Evolutionary conservation across 2,113 vertebrate species (phyloP), one percentile per base, ranked within the genome.

Genomic region (Sander vitreus): DNA sequence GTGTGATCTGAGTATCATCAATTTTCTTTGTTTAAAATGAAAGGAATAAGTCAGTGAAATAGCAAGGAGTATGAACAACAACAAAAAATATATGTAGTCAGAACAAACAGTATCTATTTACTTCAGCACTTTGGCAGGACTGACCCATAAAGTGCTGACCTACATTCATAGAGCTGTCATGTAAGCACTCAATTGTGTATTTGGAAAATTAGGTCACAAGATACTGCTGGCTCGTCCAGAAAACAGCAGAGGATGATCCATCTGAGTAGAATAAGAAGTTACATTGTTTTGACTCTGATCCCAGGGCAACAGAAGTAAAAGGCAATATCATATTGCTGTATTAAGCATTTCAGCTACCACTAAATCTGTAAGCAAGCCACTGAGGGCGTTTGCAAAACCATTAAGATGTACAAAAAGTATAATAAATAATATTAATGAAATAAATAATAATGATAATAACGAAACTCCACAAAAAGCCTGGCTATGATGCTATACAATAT

Each of bases 161-260:
- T 81, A 90, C 68, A 91, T 88, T 76, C 6, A 4, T 13, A 43
- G 53, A 71, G 75, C 33, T 36, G 6, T 55, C 64, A 36, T 47
- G 47, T 53, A 69, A 81, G 71, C 51, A 18, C 64, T 73, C 21
- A 12, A 63, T 62, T 78, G 67, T 63, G 55, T 79, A 64, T 81
- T 75, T 76, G 70, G 58, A 85, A 67, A 90, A 88, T 81, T 87
- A 67, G 86, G 86, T 81, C 83, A 84, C 23, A 27, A 86, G 81
- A 86, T 45, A 71, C 65, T 80, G 84, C 51, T 80, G 64, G 70
- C 66, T 88, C 51, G 23, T 62, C 63, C 66, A 55, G 75, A 53
- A 88, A 88, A 73, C 73, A 73, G 82, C 62, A 66, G 57, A 89
- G 70, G 67, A 80, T 83, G 78, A 88, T 73, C 81, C 76, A 48